Evolutionary conservation across 2,113 vertebrate genomes (phyloP).

Genomic region (Nicator chloris): DNA sequence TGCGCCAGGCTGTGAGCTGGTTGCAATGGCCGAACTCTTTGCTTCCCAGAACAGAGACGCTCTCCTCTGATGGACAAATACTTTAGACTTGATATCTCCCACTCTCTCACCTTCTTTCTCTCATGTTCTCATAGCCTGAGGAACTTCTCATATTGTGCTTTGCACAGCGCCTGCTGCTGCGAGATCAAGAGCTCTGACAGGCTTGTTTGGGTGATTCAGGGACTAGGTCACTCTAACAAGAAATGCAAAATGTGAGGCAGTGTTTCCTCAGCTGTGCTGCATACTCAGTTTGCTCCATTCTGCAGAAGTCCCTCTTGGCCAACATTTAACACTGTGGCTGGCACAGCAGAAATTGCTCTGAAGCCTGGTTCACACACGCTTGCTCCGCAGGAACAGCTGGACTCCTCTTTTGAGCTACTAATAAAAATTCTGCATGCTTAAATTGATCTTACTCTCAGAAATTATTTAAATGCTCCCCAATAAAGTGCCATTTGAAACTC

Average conservation of each 20-base stretch:
- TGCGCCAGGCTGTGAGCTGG: background rate
- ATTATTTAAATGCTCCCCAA: slow-evolving; percentile 68
- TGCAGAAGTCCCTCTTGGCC: slow-evolving; percentile 24
- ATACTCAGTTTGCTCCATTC: background rate
- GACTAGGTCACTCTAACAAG: slow-evolving; percentile 27
- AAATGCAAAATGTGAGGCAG: background rate
- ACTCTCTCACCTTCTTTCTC: rapidly evolving
- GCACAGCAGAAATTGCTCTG: slow-evolving; percentile 31
- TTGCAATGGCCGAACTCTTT: background rate
- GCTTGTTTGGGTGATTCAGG: background rate
- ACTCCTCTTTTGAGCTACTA: slow-evolving; percentile 42
- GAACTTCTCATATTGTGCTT: background rate
- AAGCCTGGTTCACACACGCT: background rate
- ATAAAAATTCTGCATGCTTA: slow-evolving; percentile 49
- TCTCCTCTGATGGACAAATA: background rate
- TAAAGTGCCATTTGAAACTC: slow-evolving; percentile 65
- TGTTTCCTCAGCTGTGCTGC: slow-evolving; percentile 49
- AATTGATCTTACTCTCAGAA: slow-evolving; percentile 39
- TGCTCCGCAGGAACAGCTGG: slow-evolving; percentile 20
- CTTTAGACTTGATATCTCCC: background rate
- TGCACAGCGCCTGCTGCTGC: background rate
- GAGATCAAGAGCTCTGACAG: background rate
- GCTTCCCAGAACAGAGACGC: background rate
- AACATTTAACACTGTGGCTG: slow-evolving; percentile 12
- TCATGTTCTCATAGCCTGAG: background rate